Percentiles rank a stretch among this genome's conserved stretches.
Evolutionary conservation across 2,797 vertebrate species (phyloP).

Genomic region (Chelidonichthys spinosus): DNA sequence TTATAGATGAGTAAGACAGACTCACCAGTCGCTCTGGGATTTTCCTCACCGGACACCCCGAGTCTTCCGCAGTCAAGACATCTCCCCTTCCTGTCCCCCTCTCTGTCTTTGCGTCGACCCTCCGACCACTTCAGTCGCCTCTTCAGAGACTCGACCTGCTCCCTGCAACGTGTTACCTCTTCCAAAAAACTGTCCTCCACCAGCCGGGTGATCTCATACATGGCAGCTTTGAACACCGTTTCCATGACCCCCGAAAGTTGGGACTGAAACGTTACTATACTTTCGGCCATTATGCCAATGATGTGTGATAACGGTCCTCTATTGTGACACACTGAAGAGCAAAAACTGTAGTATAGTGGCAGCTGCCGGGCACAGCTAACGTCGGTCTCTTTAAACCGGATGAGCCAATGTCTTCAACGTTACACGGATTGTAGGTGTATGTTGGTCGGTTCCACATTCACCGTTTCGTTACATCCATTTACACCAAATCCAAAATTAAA

Average conservation of each 20-base stretch:
- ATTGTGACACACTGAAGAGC: not conserved
- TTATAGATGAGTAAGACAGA: not conserved
- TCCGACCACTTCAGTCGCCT: slow-evolving; percentile 81
- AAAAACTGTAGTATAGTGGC: not conserved
- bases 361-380: not conserved
- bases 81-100: slow-evolving; percentile 48
- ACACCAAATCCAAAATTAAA: not conserved
- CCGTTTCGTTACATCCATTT: not conserved
- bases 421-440: not conserved
- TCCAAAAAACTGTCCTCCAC: slow-evolving; percentile 86
- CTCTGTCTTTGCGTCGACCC: slow-evolving; percentile 69
- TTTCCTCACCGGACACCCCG: slow-evolving; percentile 38
- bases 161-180: slow-evolving; percentile 79
- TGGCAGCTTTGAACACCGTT: slow-evolving; percentile 86
- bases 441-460: not conserved
- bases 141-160: slow-evolving; percentile 83
- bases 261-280: slow-evolving; percentile 82
- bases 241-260: slow-evolving; percentile 88
- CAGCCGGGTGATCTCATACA: slow-evolving; percentile 86
- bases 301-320: not conserved
- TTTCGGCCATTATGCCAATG: slow-evolving; percentile 73
- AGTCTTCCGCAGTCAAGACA: slow-evolving; percentile 75
- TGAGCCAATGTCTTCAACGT: not conserved
- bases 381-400: not conserved
- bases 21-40: slow-evolving; percentile 58